Conservation (phyloP, 2,888 invertebrate species). For the Biston stratarius region DNA sequence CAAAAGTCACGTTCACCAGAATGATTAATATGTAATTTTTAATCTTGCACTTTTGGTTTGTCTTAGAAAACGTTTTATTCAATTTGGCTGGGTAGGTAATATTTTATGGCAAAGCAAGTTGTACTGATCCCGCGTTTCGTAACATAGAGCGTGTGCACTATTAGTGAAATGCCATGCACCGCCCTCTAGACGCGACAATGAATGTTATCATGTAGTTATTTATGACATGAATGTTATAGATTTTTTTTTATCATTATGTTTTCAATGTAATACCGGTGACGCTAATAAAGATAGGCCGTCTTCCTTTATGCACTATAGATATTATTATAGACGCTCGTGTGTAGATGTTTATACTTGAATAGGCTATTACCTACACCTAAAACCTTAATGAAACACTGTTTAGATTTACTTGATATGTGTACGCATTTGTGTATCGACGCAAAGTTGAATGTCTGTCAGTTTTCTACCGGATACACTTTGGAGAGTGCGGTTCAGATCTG, state of each 20-base stretch:
- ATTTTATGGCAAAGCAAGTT: slow-evolving; percentile 44
- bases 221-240: slow-evolving; percentile 35
- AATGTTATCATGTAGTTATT: slow-evolving; percentile 45
- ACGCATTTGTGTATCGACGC: no score
- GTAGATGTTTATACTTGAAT: slow-evolving; percentile 20
- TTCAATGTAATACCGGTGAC: slow-evolving; percentile 29
- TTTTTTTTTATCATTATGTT: slow-evolving; percentile 34
- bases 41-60: not conserved
- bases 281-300: slow-evolving; percentile 32
- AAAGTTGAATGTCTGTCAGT: no score
- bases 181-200: slow-evolving; percentile 48
- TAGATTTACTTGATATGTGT: not conserved
- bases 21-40: not conserved
- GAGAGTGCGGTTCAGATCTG: no score
- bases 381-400: not conserved
- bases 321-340: slow-evolving; percentile 31
- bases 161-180: slow-evolving; percentile 62
- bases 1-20: not conserved
- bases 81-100: not conserved
- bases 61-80: not conserved
- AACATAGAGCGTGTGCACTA: slow-evolving; percentile 62
- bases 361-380: slow-evolving; percentile 1
- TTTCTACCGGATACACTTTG: no score
- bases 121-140: slow-evolving; percentile 51
- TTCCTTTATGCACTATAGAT: slow-evolving; percentile 36